Evolutionary conservation across 2,888 invertebrate genomes (phyloP), one percentile per base, ranked within the genome.

Genomic region (Anthrax anthrax): DNA sequence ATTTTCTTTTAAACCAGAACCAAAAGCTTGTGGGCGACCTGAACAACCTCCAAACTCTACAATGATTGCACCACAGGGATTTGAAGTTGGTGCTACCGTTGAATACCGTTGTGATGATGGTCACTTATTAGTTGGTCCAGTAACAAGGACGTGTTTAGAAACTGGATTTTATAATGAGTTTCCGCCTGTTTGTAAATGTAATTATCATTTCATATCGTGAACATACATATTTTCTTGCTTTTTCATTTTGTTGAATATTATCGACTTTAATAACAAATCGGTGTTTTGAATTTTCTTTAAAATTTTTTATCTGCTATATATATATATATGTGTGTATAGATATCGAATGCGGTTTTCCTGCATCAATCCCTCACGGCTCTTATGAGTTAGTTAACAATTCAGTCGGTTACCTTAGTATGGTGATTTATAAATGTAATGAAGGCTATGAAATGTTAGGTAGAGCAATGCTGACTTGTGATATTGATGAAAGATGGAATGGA

Each of bases 151-250:
- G 18, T 92, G 92, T 54, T 74, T 90, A 39, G 84, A 90, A 52
- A 91, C 89, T 6, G 92, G 92, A 39, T 92, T 92, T 70, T 92
- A 89, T 63, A 88, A 89, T 56, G 91, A 91, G 63, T 91, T 90
- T 60, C 88, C 91, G 29, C 91, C 92, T 0, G 88, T 90, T 39
- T 92, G 92, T 67, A 87, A 89, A 78, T 80, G 91, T 91, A 70
- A 80, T 81, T 72, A 19, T 23, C 9, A 12, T 27, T 8, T 27
- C 23, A 8, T 5, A 9, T 9, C 23, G 23, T 27, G 5, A 8
- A 2, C 8, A 27, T 27, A n/a, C n/a, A n/a, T n/a, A n/a, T n/a
- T n/a, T n/a, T n/a, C n/a, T n/a, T n/a, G n/a, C n/a, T n/a, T n/a
- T n/a, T n/a, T n/a, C n/a, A n/a, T n/a, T n/a, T n/a, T n/a, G n/a